Evolutionary conservation across 2,113 vertebrate genomes (phyloP), one percentile per base, ranked within the genome.

Genomic region (Sardina pilchardus): DNA sequence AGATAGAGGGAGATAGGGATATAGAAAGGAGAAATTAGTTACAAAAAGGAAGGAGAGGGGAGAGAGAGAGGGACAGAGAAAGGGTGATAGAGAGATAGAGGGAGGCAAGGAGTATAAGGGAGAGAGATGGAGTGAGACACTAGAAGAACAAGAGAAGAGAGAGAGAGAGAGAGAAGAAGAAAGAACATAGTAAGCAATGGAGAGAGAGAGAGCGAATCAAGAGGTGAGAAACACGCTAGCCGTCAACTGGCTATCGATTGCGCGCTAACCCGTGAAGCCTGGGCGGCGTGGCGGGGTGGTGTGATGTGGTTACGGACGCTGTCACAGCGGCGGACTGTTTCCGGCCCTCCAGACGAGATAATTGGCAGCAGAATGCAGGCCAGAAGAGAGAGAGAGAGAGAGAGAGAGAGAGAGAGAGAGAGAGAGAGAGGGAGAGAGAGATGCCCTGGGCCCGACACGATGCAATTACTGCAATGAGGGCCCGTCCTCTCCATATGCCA

Each of bases 371-470:
- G 53, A 3, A 24, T 0, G 21, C 19, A 24, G 21, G n/a, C n/a
- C n/a, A n/a, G n/a, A n/a, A 16, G 48, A 8, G 10, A 50, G 48
- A 14, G 48, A 50, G 14, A 50, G 48, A 50, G 48, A 50, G 48
- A 16, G 48, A 50, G 48, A 50, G 16, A 50, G 48, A 50, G 10
- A 50, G 48, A 50, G 48, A 1, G 19, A 42, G 39, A 44, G 24
- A 44, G 81, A 24, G 6, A 44, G 88, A 81, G 21, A 6, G 21
- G 4, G 82, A 44, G 82, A 78, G 85, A 24, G 71, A 42, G 81
- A 42, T 67, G 14, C 53, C 19, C 83, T 24, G 53, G 53, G 53
- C 53, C 19, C 21, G 4, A 59, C 53, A 59, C 53, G 19, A 59
- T 59, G 53, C 53, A 59, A 59, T 59, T 59, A 59, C 53, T 5